A percentile compares a stretch with the other conserved stretches of the same genome.
These are phyloP conservation scores for Disparrhopalites patrizii DNA, from an alignment of 2,888 invertebrate species.

Conservation along the genomic window DNA sequence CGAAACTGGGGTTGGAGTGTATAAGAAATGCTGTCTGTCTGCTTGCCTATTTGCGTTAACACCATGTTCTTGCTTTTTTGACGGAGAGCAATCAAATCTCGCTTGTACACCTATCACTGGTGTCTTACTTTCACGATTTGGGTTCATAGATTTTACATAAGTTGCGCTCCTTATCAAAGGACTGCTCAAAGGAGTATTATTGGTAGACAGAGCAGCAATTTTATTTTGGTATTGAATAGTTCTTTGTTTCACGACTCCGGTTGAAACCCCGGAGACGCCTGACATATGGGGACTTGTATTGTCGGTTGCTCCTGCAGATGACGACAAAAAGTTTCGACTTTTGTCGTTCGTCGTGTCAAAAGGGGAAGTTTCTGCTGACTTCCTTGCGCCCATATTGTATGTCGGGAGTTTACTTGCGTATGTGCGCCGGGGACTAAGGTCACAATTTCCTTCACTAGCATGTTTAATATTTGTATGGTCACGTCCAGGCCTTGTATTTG, in stretches of 20 bases:
- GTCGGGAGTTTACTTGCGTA: constrained; percentile 5
- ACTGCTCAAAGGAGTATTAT: background rate
- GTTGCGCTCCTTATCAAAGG: constrained; percentile 35
- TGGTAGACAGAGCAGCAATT: constrained; percentile 3
- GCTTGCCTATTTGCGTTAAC: no score
- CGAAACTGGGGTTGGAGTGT: constrained; percentile 1
- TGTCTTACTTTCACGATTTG: background rate
- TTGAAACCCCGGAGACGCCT: constrained; percentile 42
- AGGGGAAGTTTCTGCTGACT: constrained; percentile 39
- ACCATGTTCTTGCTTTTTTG: no score
- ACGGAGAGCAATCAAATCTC: no score
- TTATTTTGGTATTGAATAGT: constrained; percentile 54
- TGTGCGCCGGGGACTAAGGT: background rate
- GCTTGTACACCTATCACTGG: background rate
- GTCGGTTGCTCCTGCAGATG: background rate
- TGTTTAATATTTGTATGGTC: no score
- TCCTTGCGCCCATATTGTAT: constrained; percentile 20
- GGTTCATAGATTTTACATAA: constrained; percentile 26
- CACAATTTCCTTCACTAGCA: constrained; percentile 6
- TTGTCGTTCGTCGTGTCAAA: constrained; percentile 33
- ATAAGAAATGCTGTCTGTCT: no score
- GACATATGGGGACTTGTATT: background rate
- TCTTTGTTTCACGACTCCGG: constrained; percentile 56
- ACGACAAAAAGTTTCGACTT: constrained; percentile 5
- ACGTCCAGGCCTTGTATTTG: background rate